Percentiles rank a stretch among this genome's conserved stretches.
phyloP scores from a whole-genome alignment of 2,888 invertebrate species.

The Erebia epiphron region DNA sequence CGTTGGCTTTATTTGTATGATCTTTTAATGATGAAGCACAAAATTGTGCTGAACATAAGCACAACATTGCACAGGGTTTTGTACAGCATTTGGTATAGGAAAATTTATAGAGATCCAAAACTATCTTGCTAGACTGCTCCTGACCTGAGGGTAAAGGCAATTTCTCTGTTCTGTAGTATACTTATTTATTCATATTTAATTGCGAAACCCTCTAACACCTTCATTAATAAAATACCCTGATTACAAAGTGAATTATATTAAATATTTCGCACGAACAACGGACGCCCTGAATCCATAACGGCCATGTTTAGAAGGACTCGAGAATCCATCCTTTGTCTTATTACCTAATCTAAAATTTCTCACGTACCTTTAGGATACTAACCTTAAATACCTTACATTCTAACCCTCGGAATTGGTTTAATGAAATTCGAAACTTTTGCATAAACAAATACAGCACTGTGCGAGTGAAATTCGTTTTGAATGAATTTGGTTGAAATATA shows the following conservation, averaged over 20 bases:
- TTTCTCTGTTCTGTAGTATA: not conserved
- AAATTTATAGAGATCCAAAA: too few species aligned
- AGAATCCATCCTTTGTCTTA: conserved; percentile 38
- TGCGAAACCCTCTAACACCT: not conserved
- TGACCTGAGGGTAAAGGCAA: too few species aligned
- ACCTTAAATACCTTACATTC: conserved; percentile 37
- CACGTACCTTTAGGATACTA: conserved; percentile 35
- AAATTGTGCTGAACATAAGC: too few species aligned
- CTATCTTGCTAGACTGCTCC: too few species aligned
- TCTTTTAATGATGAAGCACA: too few species aligned
- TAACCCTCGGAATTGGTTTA: conserved; percentile 35
- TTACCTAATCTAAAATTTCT: conserved; percentile 38
- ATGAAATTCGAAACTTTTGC: conserved; percentile 36
- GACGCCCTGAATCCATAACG: conserved; percentile 2
- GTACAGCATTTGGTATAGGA: too few species aligned
- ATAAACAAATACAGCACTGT: conserved; percentile 21
- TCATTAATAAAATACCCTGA: conserved; percentile 2
- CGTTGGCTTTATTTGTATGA: too few species aligned
- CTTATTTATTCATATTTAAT: not conserved
- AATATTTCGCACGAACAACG: not conserved
- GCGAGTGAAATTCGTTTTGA: not conserved
- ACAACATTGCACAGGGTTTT: too few species aligned
- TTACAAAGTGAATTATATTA: conserved; percentile 2
- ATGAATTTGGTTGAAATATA: not conserved
- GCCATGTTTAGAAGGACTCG: conserved; percentile 23